Percentiles rank a stretch among this genome's conserved stretches.
These are phyloP conservation scores for Aphodius granarius DNA, from an alignment of 2,888 invertebrate genomes.

Conservation along the genomic window DNA sequence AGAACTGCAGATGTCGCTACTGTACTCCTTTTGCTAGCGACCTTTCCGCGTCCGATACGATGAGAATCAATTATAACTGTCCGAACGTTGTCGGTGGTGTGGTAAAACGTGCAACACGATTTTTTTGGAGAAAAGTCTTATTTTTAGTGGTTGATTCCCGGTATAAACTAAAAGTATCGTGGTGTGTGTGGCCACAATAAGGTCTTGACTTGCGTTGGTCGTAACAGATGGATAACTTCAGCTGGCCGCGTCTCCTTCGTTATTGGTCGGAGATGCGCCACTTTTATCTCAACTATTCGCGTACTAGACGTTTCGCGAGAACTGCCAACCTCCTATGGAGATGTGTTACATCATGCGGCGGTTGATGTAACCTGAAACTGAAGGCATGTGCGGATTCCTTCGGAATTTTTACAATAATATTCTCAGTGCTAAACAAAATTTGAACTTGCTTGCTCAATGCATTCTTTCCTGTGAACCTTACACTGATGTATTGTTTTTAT, in stretches of 20 bases:
- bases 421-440: background rate
- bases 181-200: background rate
- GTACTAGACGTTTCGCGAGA: background rate
- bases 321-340: background rate
- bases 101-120: background rate
- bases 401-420: background rate
- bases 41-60: background rate
- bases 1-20: background rate
- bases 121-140: background rate
- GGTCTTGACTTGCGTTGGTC: background rate
- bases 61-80: background rate
- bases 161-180: background rate
- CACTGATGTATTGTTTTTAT: background rate
- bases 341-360: background rate
- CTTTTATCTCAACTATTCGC: background rate
- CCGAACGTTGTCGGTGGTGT: background rate
- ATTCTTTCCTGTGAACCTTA: background rate
- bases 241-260: background rate
- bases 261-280: background rate
- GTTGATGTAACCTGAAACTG: background rate
- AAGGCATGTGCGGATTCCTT: background rate
- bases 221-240: background rate
- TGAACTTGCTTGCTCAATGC: background rate
- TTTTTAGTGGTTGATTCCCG: background rate
- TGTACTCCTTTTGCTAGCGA: background rate